phyloP scores from a whole-genome alignment of 2,797 vertebrate species.

The Cyclopterus lumpus region DNA sequence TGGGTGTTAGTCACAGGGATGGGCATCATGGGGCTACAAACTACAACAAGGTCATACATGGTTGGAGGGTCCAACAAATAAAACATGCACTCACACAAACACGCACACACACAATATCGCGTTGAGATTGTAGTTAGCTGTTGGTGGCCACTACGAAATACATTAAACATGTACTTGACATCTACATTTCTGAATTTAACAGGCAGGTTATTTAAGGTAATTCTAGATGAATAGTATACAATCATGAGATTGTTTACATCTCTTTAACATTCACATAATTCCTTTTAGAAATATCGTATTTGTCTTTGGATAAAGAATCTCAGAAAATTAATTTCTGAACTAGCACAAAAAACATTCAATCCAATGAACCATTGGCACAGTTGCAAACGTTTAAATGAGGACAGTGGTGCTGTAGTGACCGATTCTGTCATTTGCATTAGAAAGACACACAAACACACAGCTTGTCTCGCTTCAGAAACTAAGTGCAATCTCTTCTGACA shows the following conservation, averaged over 20 bases:
- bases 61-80: conserved; percentile 26
- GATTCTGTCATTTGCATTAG: conserved; percentile 23
- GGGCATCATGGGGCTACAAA: conserved; percentile 54
- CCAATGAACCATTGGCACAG: conserved; percentile 16
- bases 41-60: conserved; percentile 61
- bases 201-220: neutral
- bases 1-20: conserved; percentile 62
- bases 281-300: neutral
- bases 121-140: neutral
- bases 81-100: conserved; percentile 28
- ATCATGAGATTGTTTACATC: neutral
- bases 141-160: neutral
- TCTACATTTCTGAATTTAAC: neutral
- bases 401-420: neutral
- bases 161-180: neutral
- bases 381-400: conserved; percentile 38
- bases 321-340: neutral
- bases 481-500: conserved; percentile 58
- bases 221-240: neutral
- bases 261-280: neutral
- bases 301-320: neutral
- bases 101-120: conserved; percentile 1
- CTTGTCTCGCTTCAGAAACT: conserved; percentile 53
- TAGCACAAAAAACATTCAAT: neutral
- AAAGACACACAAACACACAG: conserved; percentile 16